Evolutionary conservation across 1,140 invertebrate genomes (phyloP), one percentile per base, ranked within the genome.

Genomic region (Sminthurides bifidus): DNA sequence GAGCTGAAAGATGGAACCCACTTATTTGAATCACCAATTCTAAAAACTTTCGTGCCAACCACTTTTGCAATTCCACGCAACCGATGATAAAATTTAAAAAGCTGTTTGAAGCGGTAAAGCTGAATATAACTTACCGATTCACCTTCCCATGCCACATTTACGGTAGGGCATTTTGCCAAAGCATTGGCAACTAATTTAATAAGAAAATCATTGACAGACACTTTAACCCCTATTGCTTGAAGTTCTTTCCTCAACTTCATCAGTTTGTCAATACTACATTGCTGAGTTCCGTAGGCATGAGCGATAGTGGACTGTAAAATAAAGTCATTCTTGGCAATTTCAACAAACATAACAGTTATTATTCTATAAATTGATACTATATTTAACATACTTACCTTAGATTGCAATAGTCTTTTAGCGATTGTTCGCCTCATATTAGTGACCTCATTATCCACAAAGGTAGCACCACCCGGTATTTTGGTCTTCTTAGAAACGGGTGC

Each of bases 121-220:
- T n/a, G n/a, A n/a, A n/a, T n/a, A n/a, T n/a, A n/a, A n/a, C n/a
- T n/a, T n/a, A n/a, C n/a, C n/a, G n/a, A n/a, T 69, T 72, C 58
- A 69, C 75, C 66, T 69, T 75, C 43, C 75, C 77, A 81, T 29
- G 75, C 74, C 33, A 74, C 75, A 66, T 84, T 84, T 6, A 79
- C 73, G 63, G 77, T 73, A 3, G 81, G 80, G 48, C 78, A 74
- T 60, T 74, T 60, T 64, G 70, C 68, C 67, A 81, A 62, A 2
- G 80, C 74, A n/a, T 77, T 61, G 2, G 78, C 77, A 30, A 72
- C 70, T 8, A 79, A 76, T 66, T 82, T 82, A 54, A 83, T 77
- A 40, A 82, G 70, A 59, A 83, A 78, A 65, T 82, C 81, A 68
- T 82, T 83, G 2, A 83, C 70, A 4, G 80, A 81, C 15, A 81